A percentile compares a stretch with the other conserved stretches of the same genome.
Evolutionary conservation across 2,113 vertebrate genomes (phyloP).

Genomic region (Nipponia nippon): DNA sequence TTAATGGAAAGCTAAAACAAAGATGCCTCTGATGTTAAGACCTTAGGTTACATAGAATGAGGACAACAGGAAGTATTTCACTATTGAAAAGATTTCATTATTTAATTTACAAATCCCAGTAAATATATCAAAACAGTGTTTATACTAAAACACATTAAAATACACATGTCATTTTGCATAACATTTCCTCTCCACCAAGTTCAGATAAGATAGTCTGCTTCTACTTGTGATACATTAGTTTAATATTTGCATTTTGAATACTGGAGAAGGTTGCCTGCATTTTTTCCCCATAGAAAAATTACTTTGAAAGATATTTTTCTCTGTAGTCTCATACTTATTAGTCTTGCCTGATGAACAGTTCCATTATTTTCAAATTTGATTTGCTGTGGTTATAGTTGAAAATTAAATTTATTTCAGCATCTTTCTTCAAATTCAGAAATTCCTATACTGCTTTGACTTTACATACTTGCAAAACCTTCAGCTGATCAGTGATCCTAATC

Average conservation of each 20-base stretch:
- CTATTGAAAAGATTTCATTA: neutral
- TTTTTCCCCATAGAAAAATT: neutral
- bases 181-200: neutral
- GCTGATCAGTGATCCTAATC: neutral
- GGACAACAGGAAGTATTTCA: neutral
- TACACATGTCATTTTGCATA: neutral
- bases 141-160: neutral
- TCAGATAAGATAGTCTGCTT: neutral
- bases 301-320: neutral
- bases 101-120: neutral
- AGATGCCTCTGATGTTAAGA: neutral
- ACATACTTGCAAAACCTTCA: neutral
- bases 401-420: neutral
- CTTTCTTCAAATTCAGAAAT: neutral
- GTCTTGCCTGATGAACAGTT: neutral
- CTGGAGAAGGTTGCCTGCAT: neutral
- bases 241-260: neutral
- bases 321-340: neutral
- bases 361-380: neutral
- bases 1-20: neutral
- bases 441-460: neutral
- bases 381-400: neutral
- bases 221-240: neutral
- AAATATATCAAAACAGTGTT: neutral
- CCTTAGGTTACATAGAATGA: neutral